Evolutionary conservation across 2,888 invertebrate species (phyloP).

Genomic region (Junonia oenone): DNA sequence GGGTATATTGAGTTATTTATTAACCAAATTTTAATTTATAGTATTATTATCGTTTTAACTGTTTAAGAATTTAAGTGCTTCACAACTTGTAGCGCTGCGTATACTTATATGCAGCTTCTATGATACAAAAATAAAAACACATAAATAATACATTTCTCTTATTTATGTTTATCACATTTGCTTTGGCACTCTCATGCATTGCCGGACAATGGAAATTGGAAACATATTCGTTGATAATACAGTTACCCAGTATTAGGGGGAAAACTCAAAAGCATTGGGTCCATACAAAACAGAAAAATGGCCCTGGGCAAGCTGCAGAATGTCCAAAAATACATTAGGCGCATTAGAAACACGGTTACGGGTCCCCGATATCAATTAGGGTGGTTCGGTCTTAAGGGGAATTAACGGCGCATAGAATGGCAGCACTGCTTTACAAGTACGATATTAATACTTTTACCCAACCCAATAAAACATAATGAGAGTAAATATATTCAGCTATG

Average conservation of each 20-base stretch:
- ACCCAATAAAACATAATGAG: background rate
- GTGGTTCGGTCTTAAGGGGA: slow-evolving; percentile 73
- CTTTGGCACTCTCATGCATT: slow-evolving; percentile 53
- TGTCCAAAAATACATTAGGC: slow-evolving; percentile 77
- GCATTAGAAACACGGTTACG: slow-evolving; percentile 77
- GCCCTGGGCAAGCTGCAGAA: slow-evolving; percentile 76
- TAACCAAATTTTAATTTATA: too few relatives aligned
- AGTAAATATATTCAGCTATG: too few relatives aligned
- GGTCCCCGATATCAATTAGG: slow-evolving; percentile 77
- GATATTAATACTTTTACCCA: slow-evolving; percentile 14
- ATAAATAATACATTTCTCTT: slow-evolving; percentile 37
- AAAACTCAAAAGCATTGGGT: slow-evolving; percentile 54
- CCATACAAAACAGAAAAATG: slow-evolving; percentile 75
- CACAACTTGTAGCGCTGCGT: too few relatives aligned
- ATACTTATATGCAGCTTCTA: too few relatives aligned
- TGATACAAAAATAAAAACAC: slow-evolving; percentile 3
- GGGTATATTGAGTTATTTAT: too few relatives aligned
- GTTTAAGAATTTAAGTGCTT: too few relatives aligned
- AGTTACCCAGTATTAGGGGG: slow-evolving; percentile 63
- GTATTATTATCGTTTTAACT: too few relatives aligned
- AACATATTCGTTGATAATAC: slow-evolving; percentile 77
- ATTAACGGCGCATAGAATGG: slow-evolving; percentile 65
- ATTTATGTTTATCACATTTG: slow-evolving; percentile 71
- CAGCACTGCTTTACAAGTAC: slow-evolving; percentile 57
- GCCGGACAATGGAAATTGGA: slow-evolving; percentile 73